phyloP scores from a whole-genome alignment of 1,140 invertebrate species.

The Periplaneta americana region DNA sequence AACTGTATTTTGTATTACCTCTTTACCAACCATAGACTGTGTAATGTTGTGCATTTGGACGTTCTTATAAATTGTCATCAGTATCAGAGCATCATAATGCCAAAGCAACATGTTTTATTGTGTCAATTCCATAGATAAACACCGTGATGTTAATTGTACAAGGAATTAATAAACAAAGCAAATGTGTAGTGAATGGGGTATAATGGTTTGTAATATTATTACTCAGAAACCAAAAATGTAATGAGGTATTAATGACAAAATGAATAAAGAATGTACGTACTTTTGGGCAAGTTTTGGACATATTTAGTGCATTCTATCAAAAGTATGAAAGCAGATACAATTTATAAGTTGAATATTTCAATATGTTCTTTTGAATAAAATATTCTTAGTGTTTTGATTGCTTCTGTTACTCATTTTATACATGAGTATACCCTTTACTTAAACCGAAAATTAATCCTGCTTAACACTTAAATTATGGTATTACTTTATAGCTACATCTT shows the following conservation, averaged over 20 bases:
- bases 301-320: not conserved
- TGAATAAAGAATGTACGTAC: not conserved
- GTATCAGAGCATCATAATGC: not conserved
- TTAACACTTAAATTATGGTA: too few species aligned
- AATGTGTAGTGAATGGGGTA: not conserved
- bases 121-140: not conserved
- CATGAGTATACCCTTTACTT: too few species aligned
- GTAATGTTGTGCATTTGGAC: not conserved
- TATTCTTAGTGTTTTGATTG: too few species aligned
- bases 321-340: not conserved
- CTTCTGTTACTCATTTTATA: too few species aligned
- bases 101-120: not conserved
- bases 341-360: too few species aligned
- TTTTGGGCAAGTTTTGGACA: not conserved
- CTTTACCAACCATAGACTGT: not conserved
- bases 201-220: not conserved
- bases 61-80: not conserved
- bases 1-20: not conserved
- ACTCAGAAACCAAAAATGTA: not conserved
- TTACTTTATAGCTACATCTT: too few species aligned
- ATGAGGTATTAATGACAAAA: not conserved
- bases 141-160: not conserved
- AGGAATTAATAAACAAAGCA: not conserved
- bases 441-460: too few species aligned
- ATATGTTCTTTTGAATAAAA: too few species aligned